Percentiles rank a stretch among this genome's conserved stretches.
These are phyloP conservation scores for Smittia aterrima DNA, from an alignment of 2,888 invertebrate genomes.

Conservation along the genomic window DNA sequence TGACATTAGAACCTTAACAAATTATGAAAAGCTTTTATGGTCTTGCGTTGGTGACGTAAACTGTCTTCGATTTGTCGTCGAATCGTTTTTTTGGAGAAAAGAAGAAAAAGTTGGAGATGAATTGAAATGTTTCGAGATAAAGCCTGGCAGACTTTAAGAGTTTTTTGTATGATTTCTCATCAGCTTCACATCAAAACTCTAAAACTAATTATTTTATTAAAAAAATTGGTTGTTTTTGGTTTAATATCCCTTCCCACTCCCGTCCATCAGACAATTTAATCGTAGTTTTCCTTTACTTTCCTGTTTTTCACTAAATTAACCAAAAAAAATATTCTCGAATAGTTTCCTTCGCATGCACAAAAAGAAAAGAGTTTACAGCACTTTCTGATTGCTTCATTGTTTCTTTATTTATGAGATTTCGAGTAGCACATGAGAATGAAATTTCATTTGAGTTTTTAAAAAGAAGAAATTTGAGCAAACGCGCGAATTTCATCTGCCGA, in stretches of 20 bases:
- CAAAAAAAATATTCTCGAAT: neutral
- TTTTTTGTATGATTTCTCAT: neutral
- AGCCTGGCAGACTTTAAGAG: constrained; percentile 31
- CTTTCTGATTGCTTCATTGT: too few species aligned
- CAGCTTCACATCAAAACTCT: neutral
- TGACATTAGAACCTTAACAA: neutral
- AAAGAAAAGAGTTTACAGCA: neutral
- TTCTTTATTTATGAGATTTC: too few species aligned
- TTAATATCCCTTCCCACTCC: too few species aligned
- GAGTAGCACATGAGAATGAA: too few species aligned
- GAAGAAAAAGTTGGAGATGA: neutral
- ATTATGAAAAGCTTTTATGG: constrained; percentile 35
- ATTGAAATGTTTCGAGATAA: constrained; percentile 3
- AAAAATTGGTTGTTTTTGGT: too few species aligned
- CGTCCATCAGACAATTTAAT: too few species aligned
- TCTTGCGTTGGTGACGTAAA: constrained; percentile 18
- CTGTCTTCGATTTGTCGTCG: neutral
- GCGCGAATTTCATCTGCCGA: neutral
- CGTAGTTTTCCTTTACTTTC: neutral
- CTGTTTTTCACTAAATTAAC: neutral
- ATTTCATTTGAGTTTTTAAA: too few species aligned
- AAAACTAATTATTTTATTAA: too few species aligned
- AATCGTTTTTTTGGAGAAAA: neutral
- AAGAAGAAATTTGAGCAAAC: too few species aligned
- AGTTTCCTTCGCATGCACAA: neutral